Evolutionary conservation across 2,113 vertebrate species (phyloP).

Genomic region (Rostratula benghalensis): DNA sequence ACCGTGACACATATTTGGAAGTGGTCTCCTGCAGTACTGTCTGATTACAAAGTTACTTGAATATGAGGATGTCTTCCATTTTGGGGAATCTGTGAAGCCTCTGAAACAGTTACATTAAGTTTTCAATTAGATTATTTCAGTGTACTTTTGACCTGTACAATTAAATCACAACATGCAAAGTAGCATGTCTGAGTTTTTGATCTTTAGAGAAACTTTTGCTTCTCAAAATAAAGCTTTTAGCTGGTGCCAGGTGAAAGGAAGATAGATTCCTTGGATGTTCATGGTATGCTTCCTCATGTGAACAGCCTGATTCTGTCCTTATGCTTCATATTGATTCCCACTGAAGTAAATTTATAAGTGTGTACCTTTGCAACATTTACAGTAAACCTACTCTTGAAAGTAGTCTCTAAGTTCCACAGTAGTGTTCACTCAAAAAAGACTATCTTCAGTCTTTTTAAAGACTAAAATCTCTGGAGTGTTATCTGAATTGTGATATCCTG

Average conservation of each 20-base stretch:
- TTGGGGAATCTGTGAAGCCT: background rate
- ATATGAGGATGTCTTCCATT: background rate
- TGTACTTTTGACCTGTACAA: background rate
- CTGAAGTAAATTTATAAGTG: background rate
- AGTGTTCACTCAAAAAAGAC: background rate
- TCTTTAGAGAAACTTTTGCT: background rate
- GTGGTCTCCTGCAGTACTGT: background rate
- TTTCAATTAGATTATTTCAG: background rate
- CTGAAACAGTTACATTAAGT: background rate
- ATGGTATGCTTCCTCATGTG: background rate
- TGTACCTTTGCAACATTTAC: background rate
- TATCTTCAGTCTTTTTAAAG: too few relatives aligned
- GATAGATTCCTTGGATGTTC: background rate
- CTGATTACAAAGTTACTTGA: background rate
- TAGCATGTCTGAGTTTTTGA: background rate
- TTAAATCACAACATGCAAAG: background rate
- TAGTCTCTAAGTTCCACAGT: background rate
- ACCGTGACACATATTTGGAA: background rate
- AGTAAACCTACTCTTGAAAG: background rate
- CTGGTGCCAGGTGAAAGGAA: background rate
- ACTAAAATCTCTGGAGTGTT: background rate
- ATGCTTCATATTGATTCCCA: background rate
- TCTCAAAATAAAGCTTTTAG: background rate
- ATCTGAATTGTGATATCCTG: background rate
- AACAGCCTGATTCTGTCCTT: accelerated